Percentiles rank a stretch among this genome's conserved stretches.
Conservation (phyloP, 2,888 invertebrate genomes). For the Automeris io region DNA sequence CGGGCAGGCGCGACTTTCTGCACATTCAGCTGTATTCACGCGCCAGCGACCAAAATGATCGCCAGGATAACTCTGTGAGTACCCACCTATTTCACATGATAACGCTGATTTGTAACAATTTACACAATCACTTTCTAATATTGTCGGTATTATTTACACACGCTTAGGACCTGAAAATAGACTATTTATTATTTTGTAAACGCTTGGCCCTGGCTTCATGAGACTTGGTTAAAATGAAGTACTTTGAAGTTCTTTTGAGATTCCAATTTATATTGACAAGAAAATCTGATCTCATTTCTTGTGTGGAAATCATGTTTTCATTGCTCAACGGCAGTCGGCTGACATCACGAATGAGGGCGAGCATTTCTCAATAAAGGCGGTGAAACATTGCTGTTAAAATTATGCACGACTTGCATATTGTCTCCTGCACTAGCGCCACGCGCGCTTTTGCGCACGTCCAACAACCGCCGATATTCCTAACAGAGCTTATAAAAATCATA, state of each 20-base stretch:
- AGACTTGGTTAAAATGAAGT: no score
- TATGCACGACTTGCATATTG: constrained; percentile 66
- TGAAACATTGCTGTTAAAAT: constrained; percentile 69
- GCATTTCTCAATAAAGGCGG: constrained; percentile 71
- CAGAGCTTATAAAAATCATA: not conserved
- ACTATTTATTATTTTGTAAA: constrained; percentile 13
- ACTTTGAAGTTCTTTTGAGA: no score
- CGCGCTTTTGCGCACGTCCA: constrained; percentile 14
- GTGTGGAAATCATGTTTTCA: constrained; percentile 68
- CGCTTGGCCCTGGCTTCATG: constrained; percentile 28
- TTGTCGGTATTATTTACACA: constrained; percentile 14
- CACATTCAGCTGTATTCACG: constrained; percentile 19
- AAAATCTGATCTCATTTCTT: constrained; percentile 59
- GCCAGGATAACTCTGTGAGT: constrained; percentile 66
- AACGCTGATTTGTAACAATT: constrained; percentile 7
- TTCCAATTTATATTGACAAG: constrained; percentile 23
- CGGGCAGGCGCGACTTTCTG: constrained; percentile 40
- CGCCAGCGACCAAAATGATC: constrained; percentile 43
- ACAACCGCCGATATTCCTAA: not conserved
- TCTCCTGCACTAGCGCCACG: constrained; percentile 27
- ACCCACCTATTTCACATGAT: constrained; percentile 16
- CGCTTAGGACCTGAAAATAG: not conserved
- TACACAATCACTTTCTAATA: constrained; percentile 51
- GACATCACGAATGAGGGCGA: constrained; percentile 71
- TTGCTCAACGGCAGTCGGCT: constrained; percentile 60